phyloP scores from a whole-genome alignment of 1,140 invertebrate species.

The Magallana ariakensis region DNA sequence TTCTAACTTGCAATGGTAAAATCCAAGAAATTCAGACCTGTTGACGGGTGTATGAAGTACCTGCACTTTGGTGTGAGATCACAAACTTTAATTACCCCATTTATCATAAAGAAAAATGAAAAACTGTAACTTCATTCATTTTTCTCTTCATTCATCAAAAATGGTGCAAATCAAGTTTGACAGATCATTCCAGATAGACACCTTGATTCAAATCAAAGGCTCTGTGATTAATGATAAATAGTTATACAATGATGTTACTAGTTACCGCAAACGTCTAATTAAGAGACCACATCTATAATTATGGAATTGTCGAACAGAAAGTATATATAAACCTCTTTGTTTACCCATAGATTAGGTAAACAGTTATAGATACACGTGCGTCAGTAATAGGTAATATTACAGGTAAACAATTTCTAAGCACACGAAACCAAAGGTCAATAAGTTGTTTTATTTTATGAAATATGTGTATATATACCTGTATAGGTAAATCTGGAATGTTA shows the following conservation, averaged over 20 bases:
- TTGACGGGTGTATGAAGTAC: no score
- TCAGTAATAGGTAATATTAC: neutral
- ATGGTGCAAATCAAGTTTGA: constrained; percentile 2
- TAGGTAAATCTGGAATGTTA: no score
- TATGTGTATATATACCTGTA: no score
- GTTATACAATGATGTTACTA: neutral
- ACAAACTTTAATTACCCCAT: neutral
- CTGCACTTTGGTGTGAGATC: no score
- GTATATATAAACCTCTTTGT: neutral
- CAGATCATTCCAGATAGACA: neutral
- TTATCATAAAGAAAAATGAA: neutral
- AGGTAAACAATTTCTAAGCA: neutral
- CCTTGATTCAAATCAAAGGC: neutral
- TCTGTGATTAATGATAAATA: neutral
- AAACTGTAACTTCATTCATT: neutral
- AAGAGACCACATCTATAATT: neutral
- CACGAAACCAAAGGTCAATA: no score
- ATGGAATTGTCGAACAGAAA: neutral
- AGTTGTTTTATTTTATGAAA: no score
- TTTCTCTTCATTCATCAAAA: neutral
- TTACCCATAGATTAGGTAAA: neutral
- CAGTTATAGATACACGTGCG: neutral
- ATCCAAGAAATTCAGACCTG: no score
- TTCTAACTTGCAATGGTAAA: no score
- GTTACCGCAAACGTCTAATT: constrained; percentile 6